A percentile compares a stretch with the other conserved stretches of the same genome.
Conservation (phyloP, 2,888 invertebrate genomes). For the Eubasilissa splendida region DNA sequence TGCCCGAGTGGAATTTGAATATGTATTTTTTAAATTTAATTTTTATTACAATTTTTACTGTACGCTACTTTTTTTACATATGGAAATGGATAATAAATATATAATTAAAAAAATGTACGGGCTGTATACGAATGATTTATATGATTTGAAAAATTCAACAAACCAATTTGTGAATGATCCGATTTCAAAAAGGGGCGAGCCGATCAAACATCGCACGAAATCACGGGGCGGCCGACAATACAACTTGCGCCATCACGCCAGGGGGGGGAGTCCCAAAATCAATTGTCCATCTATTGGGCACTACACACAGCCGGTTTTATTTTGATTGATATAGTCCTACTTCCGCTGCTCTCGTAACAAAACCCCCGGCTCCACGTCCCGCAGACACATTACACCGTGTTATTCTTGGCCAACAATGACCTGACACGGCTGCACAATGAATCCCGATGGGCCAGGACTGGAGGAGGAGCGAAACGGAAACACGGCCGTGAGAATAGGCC, state of each 20-base stretch:
- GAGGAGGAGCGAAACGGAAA: conserved; percentile 18
- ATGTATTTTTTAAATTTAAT: too few relatives aligned
- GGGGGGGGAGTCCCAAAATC: conserved; percentile 42
- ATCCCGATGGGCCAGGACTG: background rate
- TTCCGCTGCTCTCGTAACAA: conserved; percentile 50
- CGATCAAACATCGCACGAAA: conserved; percentile 26
- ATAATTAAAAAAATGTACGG: too few relatives aligned
- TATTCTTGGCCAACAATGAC: conserved; percentile 40
- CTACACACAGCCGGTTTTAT: conserved; percentile 11
- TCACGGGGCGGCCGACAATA: conserved; percentile 39
- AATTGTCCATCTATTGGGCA: conserved; percentile 40
- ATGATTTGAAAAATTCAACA: background rate
- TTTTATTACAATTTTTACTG: too few relatives aligned
- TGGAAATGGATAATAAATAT: too few relatives aligned
- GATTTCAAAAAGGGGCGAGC: conserved; percentile 17
- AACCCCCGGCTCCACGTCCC: conserved; percentile 14
- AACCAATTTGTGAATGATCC: conserved; percentile 1
- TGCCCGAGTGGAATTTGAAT: too few relatives aligned
- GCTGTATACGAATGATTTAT: too few relatives aligned
- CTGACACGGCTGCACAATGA: conserved; percentile 21
- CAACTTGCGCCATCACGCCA: conserved; percentile 37
- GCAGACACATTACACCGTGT: conserved; percentile 46
- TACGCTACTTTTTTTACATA: too few relatives aligned
- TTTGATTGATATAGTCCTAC: conserved; percentile 55
- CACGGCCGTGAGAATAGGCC: conserved; percentile 21